A percentile compares a stretch with the other conserved stretches of the same genome.
phyloP scores from a whole-genome alignment of 2,888 invertebrate species.

The Diarsia rubi region DNA sequence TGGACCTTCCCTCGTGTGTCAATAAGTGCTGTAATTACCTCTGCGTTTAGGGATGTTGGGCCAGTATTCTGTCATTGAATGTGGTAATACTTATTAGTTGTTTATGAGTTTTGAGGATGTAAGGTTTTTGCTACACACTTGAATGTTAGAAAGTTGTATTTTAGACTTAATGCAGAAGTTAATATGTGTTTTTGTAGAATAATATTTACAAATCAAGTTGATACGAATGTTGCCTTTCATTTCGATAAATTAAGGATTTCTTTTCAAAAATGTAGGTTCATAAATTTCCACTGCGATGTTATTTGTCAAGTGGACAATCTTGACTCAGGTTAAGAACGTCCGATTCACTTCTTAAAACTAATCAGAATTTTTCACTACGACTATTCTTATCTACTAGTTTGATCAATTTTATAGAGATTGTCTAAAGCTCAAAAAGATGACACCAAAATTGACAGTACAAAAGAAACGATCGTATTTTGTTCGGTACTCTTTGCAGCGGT shows the following conservation, averaged over 20 bases:
- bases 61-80: slow-evolving; percentile 47
- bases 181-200: background rate
- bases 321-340: background rate
- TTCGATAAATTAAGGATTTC: background rate
- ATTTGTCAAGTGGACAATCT: background rate
- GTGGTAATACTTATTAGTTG: background rate
- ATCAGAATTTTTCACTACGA: background rate
- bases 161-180: background rate
- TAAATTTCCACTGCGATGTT: background rate
- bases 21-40: slow-evolving; percentile 61
- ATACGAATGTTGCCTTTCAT: background rate
- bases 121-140: background rate
- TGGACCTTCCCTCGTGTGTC: slow-evolving; percentile 65
- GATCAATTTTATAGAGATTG: background rate
- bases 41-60: slow-evolving; percentile 50
- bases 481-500: slow-evolving; percentile 6
- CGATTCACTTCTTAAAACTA: background rate
- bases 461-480: background rate
- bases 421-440: background rate
- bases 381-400: background rate
- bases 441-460: background rate
- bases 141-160: background rate
- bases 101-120: background rate
- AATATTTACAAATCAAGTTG: background rate
- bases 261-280: no score